Conservation (phyloP, 1,140 invertebrate species). For the Bathynomus jamesi region DNA sequence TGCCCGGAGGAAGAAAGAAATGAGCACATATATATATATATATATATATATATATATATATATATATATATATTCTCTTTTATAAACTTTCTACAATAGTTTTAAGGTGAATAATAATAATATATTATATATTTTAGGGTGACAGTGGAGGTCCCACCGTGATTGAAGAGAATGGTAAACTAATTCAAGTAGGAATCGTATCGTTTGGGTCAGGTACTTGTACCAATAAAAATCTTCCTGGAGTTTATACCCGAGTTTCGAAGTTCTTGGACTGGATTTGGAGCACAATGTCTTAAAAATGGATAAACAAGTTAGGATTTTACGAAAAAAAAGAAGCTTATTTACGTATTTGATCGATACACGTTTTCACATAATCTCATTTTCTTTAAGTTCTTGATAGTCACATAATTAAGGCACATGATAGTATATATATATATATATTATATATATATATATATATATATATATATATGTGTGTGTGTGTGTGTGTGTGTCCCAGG, state of each 20-base stretch:
- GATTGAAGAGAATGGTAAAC: slow-evolving; percentile 20
- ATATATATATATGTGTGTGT: slow-evolving; percentile 3
- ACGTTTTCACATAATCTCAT: no score
- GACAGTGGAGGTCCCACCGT: slow-evolving; percentile 32
- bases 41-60: background rate
- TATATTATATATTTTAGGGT: slow-evolving; percentile 8
- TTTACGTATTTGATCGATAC: no score
- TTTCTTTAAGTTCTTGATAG: no score
- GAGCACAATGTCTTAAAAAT: background rate
- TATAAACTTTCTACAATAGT: no score
- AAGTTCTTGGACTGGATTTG: slow-evolving; percentile 39
- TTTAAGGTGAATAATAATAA: no score
- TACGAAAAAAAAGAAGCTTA: no score
- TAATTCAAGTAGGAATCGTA: slow-evolving; percentile 37
- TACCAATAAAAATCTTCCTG: slow-evolving; percentile 41
- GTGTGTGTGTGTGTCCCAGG: no score
- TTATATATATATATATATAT: slow-evolving; percentile 3
- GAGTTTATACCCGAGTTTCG: slow-evolving; percentile 42
- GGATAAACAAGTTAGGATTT: no score
- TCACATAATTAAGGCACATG: no score
- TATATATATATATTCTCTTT: background rate
- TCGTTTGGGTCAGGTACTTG: slow-evolving; percentile 42
- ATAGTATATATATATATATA: slow-evolving; percentile 3
- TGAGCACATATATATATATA: background rate
- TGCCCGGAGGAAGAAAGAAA: background rate